Base-by-base conservation (phyloP, 2,888 invertebrate genomes). In the Agrotis puta region DNA sequence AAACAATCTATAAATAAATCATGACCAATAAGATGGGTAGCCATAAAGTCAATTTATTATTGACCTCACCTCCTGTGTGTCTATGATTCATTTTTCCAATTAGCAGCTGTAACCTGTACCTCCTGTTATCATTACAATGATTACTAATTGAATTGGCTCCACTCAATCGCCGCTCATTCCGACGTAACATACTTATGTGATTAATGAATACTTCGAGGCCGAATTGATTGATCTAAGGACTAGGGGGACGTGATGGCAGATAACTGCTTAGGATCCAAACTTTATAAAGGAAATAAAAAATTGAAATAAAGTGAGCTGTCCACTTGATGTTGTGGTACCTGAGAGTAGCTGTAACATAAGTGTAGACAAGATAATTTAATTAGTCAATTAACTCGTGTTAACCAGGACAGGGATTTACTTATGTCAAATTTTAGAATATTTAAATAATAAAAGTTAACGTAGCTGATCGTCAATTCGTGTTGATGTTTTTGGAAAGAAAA, bases 141-240 rank as follows among this genome's bases (percentile, higher is more conserved):
- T 33, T 53, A 57, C 53, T 79, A 81, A 79, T 79, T 79, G 61
- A 64, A 81, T 72, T 62, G 56, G 72, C 57, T 72, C n/a, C 78
- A 67, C 67, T 67, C 56, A 59, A 61, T 48, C 24, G 18, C 14
- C 22, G n/a, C 53, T 11, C 22, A 45, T 47, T 51, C 9, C 20
- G 56, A 50, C 39, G 64, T n/a, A 27, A 61, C 13, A 20, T 20
- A 58, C 50, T 27, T 27, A 57, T 4, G 16, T 62, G 13, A 33
- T 56, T 67, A 58, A 67, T 50, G 24, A 74, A 20, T 33, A 58
- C 14, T 57, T 63, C 62, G 16, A 47, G 62, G 79, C 43, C 51
- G 50, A 73, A 74, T 68, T 54, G 48, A 74, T 79, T 79, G 57
- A 73, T 66, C 43, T 47, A 18, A 54, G 59, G 24, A 73, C 22